Evolutionary conservation across 1,140 invertebrate genomes (phyloP), one percentile per base, ranked within the genome.

Genomic region (Dufourea novaeangliae): DNA sequence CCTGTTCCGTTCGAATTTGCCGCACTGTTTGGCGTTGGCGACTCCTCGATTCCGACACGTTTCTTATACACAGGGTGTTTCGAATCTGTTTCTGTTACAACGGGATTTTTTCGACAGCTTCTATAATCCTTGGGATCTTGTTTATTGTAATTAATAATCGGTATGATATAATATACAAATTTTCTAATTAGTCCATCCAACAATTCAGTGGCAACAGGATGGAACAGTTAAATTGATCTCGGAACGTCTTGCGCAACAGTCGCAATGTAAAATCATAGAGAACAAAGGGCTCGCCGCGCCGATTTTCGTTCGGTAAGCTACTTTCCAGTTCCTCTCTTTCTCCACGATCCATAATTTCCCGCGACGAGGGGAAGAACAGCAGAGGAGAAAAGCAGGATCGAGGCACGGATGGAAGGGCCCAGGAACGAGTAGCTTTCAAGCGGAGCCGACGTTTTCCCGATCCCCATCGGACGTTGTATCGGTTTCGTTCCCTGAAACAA

Each of bases 401-500:
- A 20, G 4, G 41, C 7, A 50, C 17, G 46, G 3, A 14, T 50
- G n/a, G 5, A 0, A n/a, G 32, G 50, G 41, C 22, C 39, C 11
- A 56, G 63, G 27, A 41, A 6, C 22, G 29, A 46, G 37, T 6
- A 25, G 39, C 11, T 59, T 69, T 46, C 22, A 71, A 71, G 71
- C 56, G 25, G 8, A 71, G 56, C 57, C 68, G 69, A 56, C 37
- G 10, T 78, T 64, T 64, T 56, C 57, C 69, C 59, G 50, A 78
- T 78, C 69, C 57, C 41, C n/a, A 50, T 46, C 27, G 69, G 39
- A 50, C 41, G 69, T 22, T 25, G 69, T 78, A 78, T 78, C 69
- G 59, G 68, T 61, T 71, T 70, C 57, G 75, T 78, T 54, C 56
- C 5, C 56, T 25, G 68, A 73, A 78, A 78, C 75, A 78, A 78